Evolutionary conservation across 1,140 invertebrate genomes (phyloP).

Genomic region (Magallana ariakensis): DNA sequence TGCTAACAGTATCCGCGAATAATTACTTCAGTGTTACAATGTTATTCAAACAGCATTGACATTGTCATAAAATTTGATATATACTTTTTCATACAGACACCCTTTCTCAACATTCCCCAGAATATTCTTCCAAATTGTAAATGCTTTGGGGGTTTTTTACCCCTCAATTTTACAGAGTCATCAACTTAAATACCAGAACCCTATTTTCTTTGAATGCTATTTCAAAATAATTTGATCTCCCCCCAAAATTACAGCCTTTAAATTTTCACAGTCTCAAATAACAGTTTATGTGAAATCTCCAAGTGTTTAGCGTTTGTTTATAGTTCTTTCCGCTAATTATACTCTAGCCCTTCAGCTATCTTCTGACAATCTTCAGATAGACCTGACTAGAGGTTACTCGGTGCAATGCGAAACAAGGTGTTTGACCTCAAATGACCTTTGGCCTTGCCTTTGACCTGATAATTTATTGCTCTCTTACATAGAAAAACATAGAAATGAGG

Average conservation of each 20-base stretch:
- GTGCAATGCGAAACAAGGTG: slow-evolving; percentile 14
- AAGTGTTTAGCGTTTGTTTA: background rate
- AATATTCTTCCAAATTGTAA: too few species aligned
- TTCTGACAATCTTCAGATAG: background rate
- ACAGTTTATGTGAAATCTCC: slow-evolving; percentile 6
- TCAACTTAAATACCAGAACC: too few species aligned
- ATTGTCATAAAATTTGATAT: too few species aligned
- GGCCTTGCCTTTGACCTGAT: background rate
- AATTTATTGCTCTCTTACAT: slow-evolving; percentile 9
- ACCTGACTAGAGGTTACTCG: background rate
- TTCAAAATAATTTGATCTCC: background rate
- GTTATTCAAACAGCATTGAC: too few species aligned
- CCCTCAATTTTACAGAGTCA: too few species aligned
- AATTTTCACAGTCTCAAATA: slow-evolving; percentile 12
- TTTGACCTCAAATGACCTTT: slow-evolving; percentile 10
- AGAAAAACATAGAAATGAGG: too few species aligned
- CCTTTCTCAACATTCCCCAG: too few species aligned
- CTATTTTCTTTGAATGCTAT: background rate
- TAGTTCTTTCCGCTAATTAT: slow-evolving; percentile 8
- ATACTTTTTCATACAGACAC: too few species aligned
- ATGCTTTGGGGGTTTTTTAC: too few species aligned
- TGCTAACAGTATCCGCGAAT: too few species aligned
- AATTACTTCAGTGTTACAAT: too few species aligned
- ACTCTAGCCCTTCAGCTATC: background rate
- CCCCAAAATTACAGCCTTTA: background rate